phyloP scores from a whole-genome alignment of 2,888 invertebrate genomes.

The Orthosia cruda region DNA sequence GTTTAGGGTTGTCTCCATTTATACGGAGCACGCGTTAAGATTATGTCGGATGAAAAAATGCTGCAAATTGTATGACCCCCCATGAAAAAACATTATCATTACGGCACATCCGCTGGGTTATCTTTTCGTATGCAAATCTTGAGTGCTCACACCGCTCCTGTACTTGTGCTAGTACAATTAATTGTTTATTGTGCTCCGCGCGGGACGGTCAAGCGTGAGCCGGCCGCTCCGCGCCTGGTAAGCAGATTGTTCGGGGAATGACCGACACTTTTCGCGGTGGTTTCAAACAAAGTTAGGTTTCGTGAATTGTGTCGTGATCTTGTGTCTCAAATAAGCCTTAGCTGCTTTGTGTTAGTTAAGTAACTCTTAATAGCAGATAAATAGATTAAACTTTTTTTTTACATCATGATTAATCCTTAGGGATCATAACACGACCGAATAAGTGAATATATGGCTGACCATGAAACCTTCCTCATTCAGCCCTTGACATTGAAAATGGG shows the following conservation, averaged over 20 bases:
- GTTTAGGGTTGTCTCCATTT: slow-evolving; percentile 77
- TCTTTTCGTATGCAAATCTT: slow-evolving; percentile 90
- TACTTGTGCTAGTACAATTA: slow-evolving; percentile 59
- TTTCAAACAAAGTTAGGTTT: background rate
- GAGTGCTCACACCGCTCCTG: slow-evolving; percentile 72
- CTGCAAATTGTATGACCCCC: slow-evolving; percentile 90
- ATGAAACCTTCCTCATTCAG: background rate
- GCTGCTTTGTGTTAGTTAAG: background rate
- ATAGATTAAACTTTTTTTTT: background rate
- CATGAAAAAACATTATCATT: slow-evolving; percentile 90
- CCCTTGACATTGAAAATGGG: slow-evolving; percentile 29
- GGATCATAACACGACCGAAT: background rate
- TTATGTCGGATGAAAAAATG: slow-evolving; percentile 89
- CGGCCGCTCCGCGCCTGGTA: background rate
- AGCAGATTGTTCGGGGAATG: background rate
- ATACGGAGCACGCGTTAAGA: slow-evolving; percentile 87
- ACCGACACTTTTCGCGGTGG: background rate
- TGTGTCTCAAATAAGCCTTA: background rate
- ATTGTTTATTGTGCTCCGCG: slow-evolving; percentile 63
- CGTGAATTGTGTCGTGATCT: background rate
- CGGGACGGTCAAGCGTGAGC: slow-evolving; percentile 59
- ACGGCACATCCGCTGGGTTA: slow-evolving; percentile 80
- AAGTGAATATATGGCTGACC: background rate
- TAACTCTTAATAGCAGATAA: background rate
- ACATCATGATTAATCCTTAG: background rate